Conservation (phyloP, 2,888 invertebrate genomes). For the Scelioninae gen. 1 region DNA sequence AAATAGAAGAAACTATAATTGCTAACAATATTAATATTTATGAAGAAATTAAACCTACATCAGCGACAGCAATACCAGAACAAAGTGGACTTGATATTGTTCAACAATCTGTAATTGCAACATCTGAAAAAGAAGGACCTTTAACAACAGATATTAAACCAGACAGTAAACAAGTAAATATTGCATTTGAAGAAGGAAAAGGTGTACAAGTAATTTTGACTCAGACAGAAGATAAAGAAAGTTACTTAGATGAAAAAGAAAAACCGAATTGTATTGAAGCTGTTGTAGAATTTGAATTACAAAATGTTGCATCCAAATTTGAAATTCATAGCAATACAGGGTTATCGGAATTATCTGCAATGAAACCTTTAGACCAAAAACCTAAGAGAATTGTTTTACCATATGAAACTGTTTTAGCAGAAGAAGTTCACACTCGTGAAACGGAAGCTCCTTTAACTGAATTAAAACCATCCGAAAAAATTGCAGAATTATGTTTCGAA, state of each 20-base stretch:
- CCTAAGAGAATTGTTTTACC: constrained; percentile 78
- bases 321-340: constrained; percentile 78
- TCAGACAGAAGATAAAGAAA: constrained; percentile 82
- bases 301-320: constrained; percentile 76
- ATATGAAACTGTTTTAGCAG: constrained; percentile 77
- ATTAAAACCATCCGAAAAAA: constrained; percentile 85
- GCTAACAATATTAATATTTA: constrained; percentile 77
- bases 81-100: constrained; percentile 85
- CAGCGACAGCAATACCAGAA: constrained; percentile 77
- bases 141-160: constrained; percentile 84
- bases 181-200: constrained; percentile 86
- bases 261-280: constrained; percentile 77
- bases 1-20: constrained; percentile 78
- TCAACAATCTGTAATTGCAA: constrained; percentile 84
- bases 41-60: constrained; percentile 80
- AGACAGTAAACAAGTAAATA: constrained; percentile 85
- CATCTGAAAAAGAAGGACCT: constrained; percentile 86
- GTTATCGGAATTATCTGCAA: constrained; percentile 72
- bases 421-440: constrained; percentile 80
- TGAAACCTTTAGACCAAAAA: constrained; percentile 71
- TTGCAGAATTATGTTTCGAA: constrained; percentile 83
- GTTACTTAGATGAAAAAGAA: constrained; percentile 71
- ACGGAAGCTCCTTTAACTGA: constrained; percentile 82
- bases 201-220: constrained; percentile 86
- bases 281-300: constrained; percentile 76